Percentiles rank a stretch among this genome's conserved stretches.
Conservation (phyloP, 2,797 vertebrate genomes). For the Pogonophryne albipinna region DNA sequence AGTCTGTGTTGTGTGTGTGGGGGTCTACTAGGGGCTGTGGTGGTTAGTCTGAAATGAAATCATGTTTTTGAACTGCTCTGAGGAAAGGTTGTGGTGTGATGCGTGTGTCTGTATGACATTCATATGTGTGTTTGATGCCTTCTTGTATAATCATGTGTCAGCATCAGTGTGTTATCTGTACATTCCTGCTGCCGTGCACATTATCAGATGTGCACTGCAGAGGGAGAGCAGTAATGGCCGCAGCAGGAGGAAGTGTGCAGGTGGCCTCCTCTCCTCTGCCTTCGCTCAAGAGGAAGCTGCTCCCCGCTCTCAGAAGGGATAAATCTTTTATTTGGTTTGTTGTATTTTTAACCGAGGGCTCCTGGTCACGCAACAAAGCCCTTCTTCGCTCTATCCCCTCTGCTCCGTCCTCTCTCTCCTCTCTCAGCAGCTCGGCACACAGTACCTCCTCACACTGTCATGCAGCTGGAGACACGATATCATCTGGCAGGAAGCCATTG, state of each 20-base stretch:
- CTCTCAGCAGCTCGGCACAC: conserved; percentile 37
- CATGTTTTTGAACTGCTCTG: conserved; percentile 89
- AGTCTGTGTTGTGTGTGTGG: too few relatives aligned
- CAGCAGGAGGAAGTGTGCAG: conserved; percentile 66
- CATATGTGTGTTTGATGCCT: conserved; percentile 34
- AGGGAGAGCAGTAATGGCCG: conserved; percentile 43
- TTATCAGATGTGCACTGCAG: conserved; percentile 55
- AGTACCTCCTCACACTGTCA: conserved; percentile 44
- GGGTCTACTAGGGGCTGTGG: too few relatives aligned
- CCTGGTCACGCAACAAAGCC: conserved; percentile 82
- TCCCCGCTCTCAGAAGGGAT: conserved; percentile 86
- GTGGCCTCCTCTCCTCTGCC: conserved; percentile 76
- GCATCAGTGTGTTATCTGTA: conserved; percentile 37
- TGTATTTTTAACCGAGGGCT: conserved; percentile 87
- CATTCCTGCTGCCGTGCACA: conserved; percentile 40
- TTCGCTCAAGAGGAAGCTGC: conserved; percentile 75
- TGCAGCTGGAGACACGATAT: conserved; percentile 45
- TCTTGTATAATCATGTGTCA: conserved; percentile 43
- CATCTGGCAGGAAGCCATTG: conserved; percentile 32
- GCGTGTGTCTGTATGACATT: conserved; percentile 17
- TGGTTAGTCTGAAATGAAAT: conserved; percentile 88
- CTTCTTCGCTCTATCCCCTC: conserved; percentile 46
- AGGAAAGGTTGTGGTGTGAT: conserved; percentile 74
- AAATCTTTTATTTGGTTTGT: conserved; percentile 88
- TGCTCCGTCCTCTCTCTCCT: conserved; percentile 45